Evolutionary conservation across 1,140 invertebrate genomes (phyloP).

Genomic region (Bombus superbus): DNA sequence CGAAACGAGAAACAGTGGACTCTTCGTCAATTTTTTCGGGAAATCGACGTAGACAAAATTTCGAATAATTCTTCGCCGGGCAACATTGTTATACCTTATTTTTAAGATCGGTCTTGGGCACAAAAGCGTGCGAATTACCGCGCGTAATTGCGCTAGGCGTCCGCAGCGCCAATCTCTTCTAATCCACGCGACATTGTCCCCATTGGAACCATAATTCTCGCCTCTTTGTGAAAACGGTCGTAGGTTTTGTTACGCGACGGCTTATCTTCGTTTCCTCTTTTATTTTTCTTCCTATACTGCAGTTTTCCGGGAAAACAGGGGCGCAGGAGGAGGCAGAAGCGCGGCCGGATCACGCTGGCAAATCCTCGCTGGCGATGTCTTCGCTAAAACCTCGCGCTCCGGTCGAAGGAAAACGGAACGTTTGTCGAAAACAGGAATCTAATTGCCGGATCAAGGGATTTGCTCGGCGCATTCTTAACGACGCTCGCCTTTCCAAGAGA

Average conservation of each 20-base stretch:
- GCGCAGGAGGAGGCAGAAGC: not conserved
- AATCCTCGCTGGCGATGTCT: constrained; percentile 16
- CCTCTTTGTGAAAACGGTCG: constrained; percentile 56
- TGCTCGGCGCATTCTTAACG: constrained; percentile 21
- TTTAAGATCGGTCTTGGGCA: not conserved
- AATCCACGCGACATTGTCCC: constrained; percentile 49
- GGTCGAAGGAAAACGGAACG: not conserved
- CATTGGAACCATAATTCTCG: constrained; percentile 70
- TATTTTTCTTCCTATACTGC: constrained; percentile 29
- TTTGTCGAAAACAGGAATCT: constrained; percentile 49
- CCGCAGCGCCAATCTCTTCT: constrained; percentile 50
- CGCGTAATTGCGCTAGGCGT: constrained; percentile 30
- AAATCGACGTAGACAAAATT: not conserved
- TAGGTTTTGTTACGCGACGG: constrained; percentile 57
- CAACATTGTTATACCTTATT: not conserved
- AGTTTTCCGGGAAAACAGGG: not conserved
- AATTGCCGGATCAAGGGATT: constrained; percentile 51
- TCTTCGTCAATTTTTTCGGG: not conserved
- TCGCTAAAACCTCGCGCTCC: constrained; percentile 40
- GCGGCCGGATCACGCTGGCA: not conserved
- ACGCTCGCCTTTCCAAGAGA: not conserved
- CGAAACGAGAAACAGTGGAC: not conserved
- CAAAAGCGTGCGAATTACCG: constrained; percentile 22
- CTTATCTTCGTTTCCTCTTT: constrained; percentile 69
- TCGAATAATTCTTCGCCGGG: not conserved